Conservation (phyloP, 2,888 invertebrate species). For the Adelphocoris suturalis region DNA sequence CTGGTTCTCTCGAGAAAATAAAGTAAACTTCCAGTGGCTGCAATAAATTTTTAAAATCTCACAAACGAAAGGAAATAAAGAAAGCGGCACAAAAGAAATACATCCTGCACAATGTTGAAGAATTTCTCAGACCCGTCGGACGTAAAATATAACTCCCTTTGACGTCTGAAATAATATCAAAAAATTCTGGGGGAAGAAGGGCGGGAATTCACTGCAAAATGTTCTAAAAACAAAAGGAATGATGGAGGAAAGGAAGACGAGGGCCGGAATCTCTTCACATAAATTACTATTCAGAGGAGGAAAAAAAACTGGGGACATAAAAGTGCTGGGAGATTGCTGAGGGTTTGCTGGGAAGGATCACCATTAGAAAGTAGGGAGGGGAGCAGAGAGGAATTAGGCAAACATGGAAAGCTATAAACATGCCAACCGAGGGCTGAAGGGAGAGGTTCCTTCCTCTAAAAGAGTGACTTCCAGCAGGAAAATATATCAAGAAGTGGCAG, state of each 20-base stretch:
- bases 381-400: conserved; percentile 64
- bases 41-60: conserved; percentile 52
- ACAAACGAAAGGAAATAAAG: conserved; percentile 55
- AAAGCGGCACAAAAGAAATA: conserved; percentile 53
- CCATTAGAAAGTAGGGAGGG: conserved; percentile 56
- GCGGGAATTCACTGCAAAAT: not conserved
- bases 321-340: conserved; percentile 51
- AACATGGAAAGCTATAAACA: conserved; percentile 70
- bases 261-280: conserved; percentile 71
- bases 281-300: conserved; percentile 59
- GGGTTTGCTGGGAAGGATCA: conserved; percentile 56
- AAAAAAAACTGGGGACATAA: conserved; percentile 65
- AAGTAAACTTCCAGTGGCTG: conserved; percentile 47
- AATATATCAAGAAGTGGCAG: conserved; percentile 69
- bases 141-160: conserved; percentile 57
- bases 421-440: conserved; percentile 61
- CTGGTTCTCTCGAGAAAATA: not conserved
- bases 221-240: conserved; percentile 67
- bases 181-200: conserved; percentile 26
- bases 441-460: conserved; percentile 61
- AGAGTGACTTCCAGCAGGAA: conserved; percentile 65
- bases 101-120: conserved; percentile 51
- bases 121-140: conserved; percentile 41
- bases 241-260: conserved; percentile 63
- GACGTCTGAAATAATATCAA: conserved; percentile 62